A percentile compares a stretch with the other conserved stretches of the same genome.
phyloP scores from a whole-genome alignment of 1,140 invertebrate species.

The Holotrichia oblita region DNA sequence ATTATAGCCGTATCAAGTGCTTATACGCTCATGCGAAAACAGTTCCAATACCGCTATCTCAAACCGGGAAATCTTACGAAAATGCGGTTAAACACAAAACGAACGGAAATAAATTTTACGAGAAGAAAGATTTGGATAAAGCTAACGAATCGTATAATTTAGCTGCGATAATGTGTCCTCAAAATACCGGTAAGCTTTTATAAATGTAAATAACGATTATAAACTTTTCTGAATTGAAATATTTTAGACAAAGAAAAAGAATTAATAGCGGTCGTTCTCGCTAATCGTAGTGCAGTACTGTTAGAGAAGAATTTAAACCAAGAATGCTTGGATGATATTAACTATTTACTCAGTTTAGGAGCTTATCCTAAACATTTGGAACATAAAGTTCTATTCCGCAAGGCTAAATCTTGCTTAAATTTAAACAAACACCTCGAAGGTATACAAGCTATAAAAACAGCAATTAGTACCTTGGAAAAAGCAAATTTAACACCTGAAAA shows the following conservation, averaged over 20 bases:
- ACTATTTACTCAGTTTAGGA: constrained; percentile 75
- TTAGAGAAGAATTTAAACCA: constrained; percentile 80
- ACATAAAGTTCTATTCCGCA: constrained; percentile 52
- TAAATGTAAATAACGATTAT: constrained; percentile 41
- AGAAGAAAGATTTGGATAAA: constrained; percentile 76
- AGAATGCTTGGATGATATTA: constrained; percentile 77
- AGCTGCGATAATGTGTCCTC: constrained; percentile 72
- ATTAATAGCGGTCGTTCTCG: constrained; percentile 79
- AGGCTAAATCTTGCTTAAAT: constrained; percentile 52
- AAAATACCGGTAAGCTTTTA: constrained; percentile 68
- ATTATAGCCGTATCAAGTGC: constrained; percentile 54
- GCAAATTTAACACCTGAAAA: constrained; percentile 33
- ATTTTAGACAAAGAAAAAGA: constrained; percentile 61
- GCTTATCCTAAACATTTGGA: constrained; percentile 66
- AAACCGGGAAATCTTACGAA: constrained; percentile 69
- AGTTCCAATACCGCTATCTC: constrained; percentile 54
- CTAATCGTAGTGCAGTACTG: constrained; percentile 88
- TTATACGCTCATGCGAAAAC: constrained; percentile 51
- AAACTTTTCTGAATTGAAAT: constrained; percentile 25
- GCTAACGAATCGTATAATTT: constrained; percentile 80
- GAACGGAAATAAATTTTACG: constrained; percentile 81
- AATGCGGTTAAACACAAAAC: constrained; percentile 74
- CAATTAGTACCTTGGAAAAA: constrained; percentile 43
- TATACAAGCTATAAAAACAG: constrained; percentile 50
- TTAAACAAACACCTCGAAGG: constrained; percentile 56